phyloP scores from a whole-genome alignment of 2,113 vertebrate species.

The Kryptolebias marmoratus region DNA sequence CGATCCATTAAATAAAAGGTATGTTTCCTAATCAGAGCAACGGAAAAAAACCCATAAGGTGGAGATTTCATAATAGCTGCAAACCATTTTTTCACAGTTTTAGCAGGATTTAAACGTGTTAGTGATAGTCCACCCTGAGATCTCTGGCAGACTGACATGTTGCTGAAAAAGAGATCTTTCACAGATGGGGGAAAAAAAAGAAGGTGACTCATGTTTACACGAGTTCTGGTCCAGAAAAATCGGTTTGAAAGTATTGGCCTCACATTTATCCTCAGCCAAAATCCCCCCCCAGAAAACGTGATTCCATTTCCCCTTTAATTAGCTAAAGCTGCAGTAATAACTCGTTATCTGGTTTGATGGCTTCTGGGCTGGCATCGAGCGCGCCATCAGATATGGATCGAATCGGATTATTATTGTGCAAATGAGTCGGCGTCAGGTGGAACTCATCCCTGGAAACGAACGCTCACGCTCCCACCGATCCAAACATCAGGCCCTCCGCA shows the following conservation, averaged over 20 bases:
- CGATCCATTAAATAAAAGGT: too few relatives aligned
- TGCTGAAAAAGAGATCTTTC: conserved; percentile 1
- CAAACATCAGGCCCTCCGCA: conserved; percentile 82
- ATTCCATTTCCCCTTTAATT: conserved; percentile 39
- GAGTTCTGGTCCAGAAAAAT: conserved; percentile 5
- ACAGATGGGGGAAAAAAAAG: conserved; percentile 1
- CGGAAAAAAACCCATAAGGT: background rate
- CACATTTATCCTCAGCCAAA: conserved; percentile 11
- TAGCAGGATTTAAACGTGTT: conserved; percentile 31
- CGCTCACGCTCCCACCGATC: conserved; percentile 82
- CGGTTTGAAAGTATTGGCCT: conserved; percentile 22
- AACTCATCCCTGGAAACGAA: conserved; percentile 30
- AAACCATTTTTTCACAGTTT: conserved; percentile 19
- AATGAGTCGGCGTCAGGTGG: conserved; percentile 42
- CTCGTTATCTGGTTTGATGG: conserved; percentile 46
- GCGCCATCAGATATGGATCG: conserved; percentile 29
- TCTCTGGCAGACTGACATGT: conserved; percentile 25
- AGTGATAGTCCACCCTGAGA: conserved; percentile 44
- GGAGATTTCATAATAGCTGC: background rate
- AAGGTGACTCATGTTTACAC: conserved; percentile 26
- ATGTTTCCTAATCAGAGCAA: too few relatives aligned
- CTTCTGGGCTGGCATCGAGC: conserved; percentile 27
- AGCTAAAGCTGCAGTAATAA: conserved; percentile 27
- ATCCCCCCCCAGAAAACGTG: background rate
- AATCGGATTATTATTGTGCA: conserved; percentile 55